phyloP scores from a whole-genome alignment of 2,797 vertebrate species.

The Sebastes taczanowskii region DNA sequence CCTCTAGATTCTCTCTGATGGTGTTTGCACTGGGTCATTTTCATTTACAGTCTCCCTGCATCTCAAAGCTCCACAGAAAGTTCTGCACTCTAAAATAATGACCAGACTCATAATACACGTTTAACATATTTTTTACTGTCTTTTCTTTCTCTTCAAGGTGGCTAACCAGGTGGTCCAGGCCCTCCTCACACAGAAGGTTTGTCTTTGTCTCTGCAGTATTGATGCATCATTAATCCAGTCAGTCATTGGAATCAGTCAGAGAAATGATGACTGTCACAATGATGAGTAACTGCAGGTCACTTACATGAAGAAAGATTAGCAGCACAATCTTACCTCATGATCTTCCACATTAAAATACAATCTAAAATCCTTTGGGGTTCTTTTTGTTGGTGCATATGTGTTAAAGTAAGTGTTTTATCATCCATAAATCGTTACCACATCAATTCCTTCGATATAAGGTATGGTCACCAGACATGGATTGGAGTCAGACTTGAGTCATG shows the following conservation, averaged over 20 bases:
- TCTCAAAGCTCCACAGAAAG: background rate
- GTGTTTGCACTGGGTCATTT: background rate
- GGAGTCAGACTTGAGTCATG: background rate
- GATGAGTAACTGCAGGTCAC: background rate
- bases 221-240: background rate
- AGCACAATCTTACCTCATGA: background rate
- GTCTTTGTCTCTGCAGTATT: conserved; percentile 20
- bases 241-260: background rate
- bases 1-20: conserved; percentile 26
- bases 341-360: background rate
- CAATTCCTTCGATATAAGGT: background rate
- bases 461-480: background rate
- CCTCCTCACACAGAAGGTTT: conserved; percentile 93
- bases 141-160: conserved; percentile 78
- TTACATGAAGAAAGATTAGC: background rate
- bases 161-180: conserved; percentile 96
- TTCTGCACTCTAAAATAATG: background rate
- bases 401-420: background rate
- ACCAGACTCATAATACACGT: background rate
- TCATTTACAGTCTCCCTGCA: background rate
- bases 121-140: background rate
- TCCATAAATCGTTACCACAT: background rate
- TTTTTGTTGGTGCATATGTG: background rate
- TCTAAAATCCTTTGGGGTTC: background rate
- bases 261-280: background rate